Evolutionary conservation across 2,888 invertebrate species (phyloP), one percentile per base, ranked within the genome.

Genomic region (Euphydryas editha): DNA sequence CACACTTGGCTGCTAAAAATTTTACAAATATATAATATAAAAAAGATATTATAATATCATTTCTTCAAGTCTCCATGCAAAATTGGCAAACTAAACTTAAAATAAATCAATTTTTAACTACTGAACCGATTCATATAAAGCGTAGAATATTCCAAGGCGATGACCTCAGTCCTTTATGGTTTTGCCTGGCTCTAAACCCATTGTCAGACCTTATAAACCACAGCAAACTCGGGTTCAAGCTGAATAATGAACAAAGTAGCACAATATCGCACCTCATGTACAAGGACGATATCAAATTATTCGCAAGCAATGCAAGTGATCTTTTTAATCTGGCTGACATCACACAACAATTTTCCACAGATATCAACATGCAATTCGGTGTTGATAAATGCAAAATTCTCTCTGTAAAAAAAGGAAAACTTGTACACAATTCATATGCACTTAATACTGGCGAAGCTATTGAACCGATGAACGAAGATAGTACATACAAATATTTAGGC

Each of bases 1-100:
- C 76, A 76, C 24, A 47, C 56, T 4, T 75, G 75, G 74, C 63
- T 75, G 2, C 5, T 75, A 11, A 20, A 72, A n/a, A 54, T 70
- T 13, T 51, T 76, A 21, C 5, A 71, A 56, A 54, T 62, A 4
- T 73, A 73, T 30, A 74, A 72, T 68, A 73, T 75, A n/a, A n/a
- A 30, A 60, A 74, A 13, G 72, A 71, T 11, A n/a, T 15, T 15
- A 15, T 42, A 15, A 15, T 42, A n/a, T 42, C 42, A 42, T 62
- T 70, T 3, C 54, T 69, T 44, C 18, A 65, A 58, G 20, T 37
- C 11, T 46, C 20, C 7, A 72, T 72, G 70, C 11, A 13, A 13
- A 21, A 51, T 24, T 70, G 70, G n/a, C n/a, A n/a, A n/a, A n/a
- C n/a, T n/a, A n/a, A n/a, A n/a, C n/a, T n/a, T n/a, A n/a, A n/a